Base-by-base conservation (phyloP, 2,797 vertebrate genomes). In the Gila robusta region DNA sequence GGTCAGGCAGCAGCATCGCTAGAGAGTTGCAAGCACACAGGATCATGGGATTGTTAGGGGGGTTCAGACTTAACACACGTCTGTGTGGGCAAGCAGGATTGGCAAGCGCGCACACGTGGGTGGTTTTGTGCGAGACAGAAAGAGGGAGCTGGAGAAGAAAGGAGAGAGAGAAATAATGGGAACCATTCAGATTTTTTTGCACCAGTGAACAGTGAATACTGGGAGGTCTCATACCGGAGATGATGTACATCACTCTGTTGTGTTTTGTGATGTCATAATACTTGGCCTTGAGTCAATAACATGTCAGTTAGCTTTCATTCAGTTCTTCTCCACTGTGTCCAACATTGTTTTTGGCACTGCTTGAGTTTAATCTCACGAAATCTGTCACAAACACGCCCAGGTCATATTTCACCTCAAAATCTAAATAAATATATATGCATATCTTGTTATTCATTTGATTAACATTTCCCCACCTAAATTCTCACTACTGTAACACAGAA, bases 1-100 rank as follows among this genome's bases (percentile, higher is more conserved):
- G 95, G 94, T 95, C 94, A 94, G 90, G 89, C 90, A 67, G 87
- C 67, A 86, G 91, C 89, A 92, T 88, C 91, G 93, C 93, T 93
- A 89, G 89, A 87, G 92, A 86, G 88, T 84, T 90, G 52, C 88
- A 88, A 89, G 88, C 86, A 88, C 88, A 91, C 93, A 92, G 93
- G 91, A 94, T 76, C 89, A 91, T 94, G 92, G 93, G 92, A 94
- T 74, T 80, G 84, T 78, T 79, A 39, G 73, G 73, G 81, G 83
- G 69, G 87, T 88, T 88, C 87, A 88, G 84, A 86, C 83, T 86
- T 80, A 82, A 64, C 83, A 90, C 87, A 82, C 76, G 84, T 81
- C 83, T 83, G 89, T 92, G 93, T 92, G 92, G 91, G 93, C 92
- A 93, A 84, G 86, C 90, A 91, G 81, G 87, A 88, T 88, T 93